These are phyloP conservation scores for Thyatira batis DNA, from an alignment of 2,888 invertebrate species.

Conservation along the genomic window DNA sequence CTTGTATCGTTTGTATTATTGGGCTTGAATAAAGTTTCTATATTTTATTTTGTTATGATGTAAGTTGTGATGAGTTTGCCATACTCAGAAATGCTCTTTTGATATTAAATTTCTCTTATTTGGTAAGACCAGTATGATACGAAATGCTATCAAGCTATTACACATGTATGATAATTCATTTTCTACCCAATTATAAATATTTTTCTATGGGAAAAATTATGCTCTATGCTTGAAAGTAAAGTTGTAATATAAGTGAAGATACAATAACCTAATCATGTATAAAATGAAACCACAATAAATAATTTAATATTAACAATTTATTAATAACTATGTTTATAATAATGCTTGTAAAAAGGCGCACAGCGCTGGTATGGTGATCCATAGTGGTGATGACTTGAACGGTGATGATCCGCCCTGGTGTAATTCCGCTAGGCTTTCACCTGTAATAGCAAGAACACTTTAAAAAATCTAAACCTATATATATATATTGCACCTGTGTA, in stretches of 20 bases:
- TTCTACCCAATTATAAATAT: too few species aligned
- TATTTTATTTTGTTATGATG: too few species aligned
- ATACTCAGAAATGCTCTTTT: too few species aligned
- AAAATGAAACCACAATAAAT: conserved; percentile 19
- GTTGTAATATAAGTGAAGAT: not conserved
- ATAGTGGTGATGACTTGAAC: conserved; percentile 19
- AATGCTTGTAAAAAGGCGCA: conserved; percentile 55
- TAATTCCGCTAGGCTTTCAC: conserved; percentile 75
- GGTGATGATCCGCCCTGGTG: conserved; percentile 60
- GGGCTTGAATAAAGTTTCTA: not conserved
- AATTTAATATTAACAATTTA: conserved; percentile 71
- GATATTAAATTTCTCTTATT: too few species aligned
- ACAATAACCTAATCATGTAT: too few species aligned
- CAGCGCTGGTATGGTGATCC: conserved; percentile 40
- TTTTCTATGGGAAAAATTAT: too few species aligned
- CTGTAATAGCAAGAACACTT: conserved; percentile 36
- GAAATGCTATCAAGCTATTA: too few species aligned
- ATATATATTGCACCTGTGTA: too few species aligned
- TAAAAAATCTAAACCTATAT: not conserved
- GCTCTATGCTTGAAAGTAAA: not conserved
- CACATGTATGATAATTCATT: too few species aligned
- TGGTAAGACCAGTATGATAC: too few species aligned
- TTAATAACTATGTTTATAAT: conserved; percentile 56
- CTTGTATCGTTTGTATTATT: too few species aligned
- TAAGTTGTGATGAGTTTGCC: too few species aligned